A percentile compares a stretch with the other conserved stretches of the same genome.
These are phyloP conservation scores for Philonicus albiceps DNA, from an alignment of 2,888 invertebrate species.

Conservation along the genomic window DNA sequence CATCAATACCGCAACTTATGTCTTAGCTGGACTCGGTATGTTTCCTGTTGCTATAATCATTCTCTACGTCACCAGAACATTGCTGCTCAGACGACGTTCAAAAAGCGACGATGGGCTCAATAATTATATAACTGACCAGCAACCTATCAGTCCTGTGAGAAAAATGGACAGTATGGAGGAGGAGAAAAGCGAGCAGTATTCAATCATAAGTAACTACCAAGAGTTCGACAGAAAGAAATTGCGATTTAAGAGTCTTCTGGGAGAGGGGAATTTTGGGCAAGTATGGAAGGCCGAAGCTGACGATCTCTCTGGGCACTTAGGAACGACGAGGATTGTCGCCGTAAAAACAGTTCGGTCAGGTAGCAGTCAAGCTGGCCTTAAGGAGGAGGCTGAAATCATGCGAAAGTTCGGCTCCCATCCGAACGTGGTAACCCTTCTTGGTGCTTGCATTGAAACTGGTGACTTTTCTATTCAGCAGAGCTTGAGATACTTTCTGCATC, in stretches of 20 bases:
- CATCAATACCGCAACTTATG: conserved; percentile 69
- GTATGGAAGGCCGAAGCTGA: conserved; percentile 84
- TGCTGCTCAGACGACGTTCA: conserved; percentile 64
- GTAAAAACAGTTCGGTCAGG: conserved; percentile 84
- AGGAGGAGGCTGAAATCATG: conserved; percentile 85
- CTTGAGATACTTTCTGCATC: background rate
- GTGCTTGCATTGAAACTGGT: conserved; percentile 86
- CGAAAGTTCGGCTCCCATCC: conserved; percentile 83
- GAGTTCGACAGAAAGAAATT: conserved; percentile 82
- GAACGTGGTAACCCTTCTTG: conserved; percentile 81
- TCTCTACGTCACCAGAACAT: conserved; percentile 67
- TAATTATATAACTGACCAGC: conserved; percentile 69
- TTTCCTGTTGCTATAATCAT: conserved; percentile 69
- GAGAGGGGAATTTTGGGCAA: conserved; percentile 87
- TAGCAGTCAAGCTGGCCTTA: conserved; percentile 76
- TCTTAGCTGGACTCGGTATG: conserved; percentile 69
- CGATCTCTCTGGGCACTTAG: conserved; percentile 78
- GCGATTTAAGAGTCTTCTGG: conserved; percentile 78
- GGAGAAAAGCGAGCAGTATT: conserved; percentile 56
- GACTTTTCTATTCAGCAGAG: conserved; percentile 46
- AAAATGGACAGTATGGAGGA: conserved; percentile 55
- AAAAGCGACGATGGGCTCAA: conserved; percentile 68
- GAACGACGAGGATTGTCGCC: conserved; percentile 81
- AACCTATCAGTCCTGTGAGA: conserved; percentile 63
- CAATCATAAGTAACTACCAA: conserved; percentile 59